Percentiles rank a stretch among this genome's conserved stretches.
These are phyloP conservation scores for Helicolenus hilgendorfi DNA, from an alignment of 2,797 vertebrate genomes.

Conservation along the genomic window DNA sequence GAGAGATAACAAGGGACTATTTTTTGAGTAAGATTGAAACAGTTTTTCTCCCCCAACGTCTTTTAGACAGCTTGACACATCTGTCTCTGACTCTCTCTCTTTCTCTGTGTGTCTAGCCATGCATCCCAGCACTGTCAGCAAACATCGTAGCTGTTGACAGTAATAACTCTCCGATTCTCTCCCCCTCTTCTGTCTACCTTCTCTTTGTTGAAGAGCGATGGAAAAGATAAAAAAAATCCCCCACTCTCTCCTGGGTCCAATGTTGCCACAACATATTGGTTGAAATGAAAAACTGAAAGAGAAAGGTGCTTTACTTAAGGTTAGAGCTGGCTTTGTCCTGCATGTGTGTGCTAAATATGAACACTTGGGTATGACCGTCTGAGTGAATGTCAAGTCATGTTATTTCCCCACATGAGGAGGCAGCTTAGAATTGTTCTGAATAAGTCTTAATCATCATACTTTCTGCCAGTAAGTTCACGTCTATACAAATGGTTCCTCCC, in stretches of 20 bases:
- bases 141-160: slow-evolving; percentile 46
- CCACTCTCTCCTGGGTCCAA: background rate
- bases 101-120: background rate
- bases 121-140: slow-evolving; percentile 32
- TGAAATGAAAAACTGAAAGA: background rate
- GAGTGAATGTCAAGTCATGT: background rate
- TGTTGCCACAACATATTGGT: slow-evolving; percentile 23
- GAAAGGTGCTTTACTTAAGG: background rate
- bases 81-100: background rate
- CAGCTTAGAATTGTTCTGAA: background rate
- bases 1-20: background rate
- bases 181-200: background rate
- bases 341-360: background rate
- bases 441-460: background rate
- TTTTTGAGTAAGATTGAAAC: background rate
- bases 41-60: background rate
- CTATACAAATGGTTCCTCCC: background rate
- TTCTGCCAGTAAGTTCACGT: background rate
- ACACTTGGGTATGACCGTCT: background rate
- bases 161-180: slow-evolving; percentile 35
- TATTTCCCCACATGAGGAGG: background rate
- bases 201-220: background rate
- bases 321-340: background rate
- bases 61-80: background rate
- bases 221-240: background rate